Evolutionary conservation across 2,113 vertebrate species (phyloP).

Genomic region (Sinocyclocheilus anophthalmus): DNA sequence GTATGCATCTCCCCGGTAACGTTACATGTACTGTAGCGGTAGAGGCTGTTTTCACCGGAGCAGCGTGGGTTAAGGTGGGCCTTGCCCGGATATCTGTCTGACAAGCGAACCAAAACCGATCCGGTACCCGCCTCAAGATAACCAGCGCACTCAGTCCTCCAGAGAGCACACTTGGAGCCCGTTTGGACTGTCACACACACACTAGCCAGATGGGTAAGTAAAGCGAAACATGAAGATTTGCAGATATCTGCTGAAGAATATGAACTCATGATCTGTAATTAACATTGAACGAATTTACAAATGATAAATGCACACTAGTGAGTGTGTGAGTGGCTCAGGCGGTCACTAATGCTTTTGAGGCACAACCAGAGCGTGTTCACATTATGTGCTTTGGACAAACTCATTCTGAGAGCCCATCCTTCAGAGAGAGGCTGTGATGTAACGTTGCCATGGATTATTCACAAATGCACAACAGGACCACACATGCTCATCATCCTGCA

Average conservation of each 20-base stretch:
- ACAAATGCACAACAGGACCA: not conserved
- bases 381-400: not conserved
- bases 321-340: not conserved
- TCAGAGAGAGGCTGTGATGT: conserved; percentile 23
- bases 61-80: conserved; percentile 64
- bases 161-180: conserved; percentile 21
- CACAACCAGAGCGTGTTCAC: not conserved
- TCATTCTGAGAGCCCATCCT: not conserved
- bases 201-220: conserved; percentile 41
- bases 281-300: not conserved
- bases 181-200: conserved; percentile 1
- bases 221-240: not conserved
- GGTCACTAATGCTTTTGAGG: not conserved
- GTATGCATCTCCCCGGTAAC: not conserved
- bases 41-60: conserved; percentile 43
- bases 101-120: conserved; percentile 59
- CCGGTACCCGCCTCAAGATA: conserved; percentile 16
- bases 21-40: not conserved
- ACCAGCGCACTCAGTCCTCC: conserved; percentile 10
- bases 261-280: not conserved
- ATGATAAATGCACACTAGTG: not conserved
- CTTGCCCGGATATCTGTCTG: conserved; percentile 66
- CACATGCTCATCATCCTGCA: not conserved
- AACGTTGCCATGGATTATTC: conserved; percentile 27
- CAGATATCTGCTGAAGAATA: not conserved